phyloP scores from a whole-genome alignment of 2,888 invertebrate genomes.

The Ligdia adustata region DNA sequence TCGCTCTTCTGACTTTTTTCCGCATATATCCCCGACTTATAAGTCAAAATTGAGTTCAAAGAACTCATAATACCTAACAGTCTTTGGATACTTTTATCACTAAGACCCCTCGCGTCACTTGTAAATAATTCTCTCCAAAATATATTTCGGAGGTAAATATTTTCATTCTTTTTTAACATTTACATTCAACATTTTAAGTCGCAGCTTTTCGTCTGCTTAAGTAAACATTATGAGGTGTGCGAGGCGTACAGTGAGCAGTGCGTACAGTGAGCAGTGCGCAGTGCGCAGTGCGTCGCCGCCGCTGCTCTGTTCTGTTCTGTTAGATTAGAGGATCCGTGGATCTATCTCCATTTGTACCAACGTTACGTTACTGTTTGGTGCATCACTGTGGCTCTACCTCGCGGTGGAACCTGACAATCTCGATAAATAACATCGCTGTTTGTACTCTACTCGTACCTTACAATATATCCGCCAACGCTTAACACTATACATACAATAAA shows the following conservation, averaged over 20 bases:
- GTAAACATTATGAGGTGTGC: constrained; percentile 51
- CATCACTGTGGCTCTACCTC: not conserved
- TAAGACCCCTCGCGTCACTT: constrained; percentile 78
- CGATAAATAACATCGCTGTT: constrained; percentile 70
- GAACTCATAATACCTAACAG: constrained; percentile 80
- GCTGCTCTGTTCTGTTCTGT: not conserved
- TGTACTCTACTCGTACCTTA: constrained; percentile 73
- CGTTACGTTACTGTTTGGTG: constrained; percentile 36
- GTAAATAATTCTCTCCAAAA: constrained; percentile 83
- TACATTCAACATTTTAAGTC: constrained; percentile 60
- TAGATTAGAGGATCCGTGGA: no score
- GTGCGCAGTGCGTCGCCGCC: not conserved
- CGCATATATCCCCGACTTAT: constrained; percentile 73
- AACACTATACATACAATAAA: constrained; percentile 80
- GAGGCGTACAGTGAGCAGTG: constrained; percentile 29
- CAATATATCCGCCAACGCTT: constrained; percentile 68
- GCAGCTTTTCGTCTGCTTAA: constrained; percentile 57
- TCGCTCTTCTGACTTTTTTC: constrained; percentile 72
- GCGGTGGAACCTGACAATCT: constrained; percentile 12
- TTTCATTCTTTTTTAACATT: constrained; percentile 60
- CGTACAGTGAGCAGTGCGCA: not conserved
- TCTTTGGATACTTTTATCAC: constrained; percentile 82
- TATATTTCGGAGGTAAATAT: constrained; percentile 79
- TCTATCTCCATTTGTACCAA: constrained; percentile 43
- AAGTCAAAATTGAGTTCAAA: constrained; percentile 73